Base-by-base conservation (phyloP, 2,888 invertebrate species). In the Vanessa cardui region DNA sequence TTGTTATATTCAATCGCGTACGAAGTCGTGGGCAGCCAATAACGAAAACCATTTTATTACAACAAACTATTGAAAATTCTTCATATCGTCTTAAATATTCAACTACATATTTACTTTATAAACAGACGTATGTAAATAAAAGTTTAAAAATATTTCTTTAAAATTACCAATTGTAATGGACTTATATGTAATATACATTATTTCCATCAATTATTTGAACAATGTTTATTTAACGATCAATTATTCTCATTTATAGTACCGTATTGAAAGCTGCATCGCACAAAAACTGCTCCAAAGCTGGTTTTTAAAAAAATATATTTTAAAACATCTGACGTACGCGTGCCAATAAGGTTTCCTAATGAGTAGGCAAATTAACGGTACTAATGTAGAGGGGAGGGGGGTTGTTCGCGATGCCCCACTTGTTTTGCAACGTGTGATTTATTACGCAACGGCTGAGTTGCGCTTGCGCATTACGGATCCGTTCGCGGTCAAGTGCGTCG, bases 371-470 rank as follows among this genome's bases (percentile, higher is more conserved):
- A 72, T 71, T 68, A 73, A 71, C 62, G 60, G 68, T 62, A 67
- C 50, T 46, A 61, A 62, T 70, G 56, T 60, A 45, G 54, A 54
- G 58, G 54, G 6, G 20, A 31, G 12, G 26, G 16, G 39, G 56
- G 33, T 33, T 8, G 50, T 20, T 59, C 47, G 47, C 59, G 64
- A 66, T 64, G 69, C 64, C 64, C 68, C 50, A 70, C 69, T 70
- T 68, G 62, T 47, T 65, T 52, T 18, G 62, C 59, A 49, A 60
- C 61, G 46, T 46, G 64, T 70, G 62, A 68, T 72, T 71, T 68
- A 72, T 72, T 72, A 69, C 63, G 73, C 68, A 70, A 73, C 65
- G 63, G 66, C 58, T 62, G 64, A 64, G 58, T 70, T 64, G 68
- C 61, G 62, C n/a, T 45, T 49, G 56, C 44, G 33, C 33, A 33